phyloP scores from a whole-genome alignment of 2,888 invertebrate genomes.

The Gymnoscelis rufifasciata region DNA sequence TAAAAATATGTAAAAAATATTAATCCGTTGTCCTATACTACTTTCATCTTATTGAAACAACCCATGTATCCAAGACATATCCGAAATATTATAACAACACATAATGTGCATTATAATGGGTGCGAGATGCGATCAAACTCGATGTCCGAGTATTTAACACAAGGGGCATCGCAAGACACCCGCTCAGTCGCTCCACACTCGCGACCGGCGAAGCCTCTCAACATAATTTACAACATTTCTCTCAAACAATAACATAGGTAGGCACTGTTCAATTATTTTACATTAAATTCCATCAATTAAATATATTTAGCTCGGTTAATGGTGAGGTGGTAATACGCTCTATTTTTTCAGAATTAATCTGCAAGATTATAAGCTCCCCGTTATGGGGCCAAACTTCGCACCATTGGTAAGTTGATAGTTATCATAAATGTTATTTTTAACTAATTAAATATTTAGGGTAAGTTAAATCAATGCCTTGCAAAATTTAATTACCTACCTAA shows the following conservation, averaged over 20 bases:
- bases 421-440: background rate
- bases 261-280: slow-evolving; percentile 11
- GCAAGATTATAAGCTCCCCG: slow-evolving; percentile 48
- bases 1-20: too few species aligned
- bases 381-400: slow-evolving; percentile 58
- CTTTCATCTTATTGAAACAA: background rate
- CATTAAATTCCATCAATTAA: too few species aligned
- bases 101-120: slow-evolving; percentile 52
- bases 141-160: slow-evolving; percentile 73
- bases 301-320: too few species aligned
- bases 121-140: slow-evolving; percentile 58
- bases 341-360: slow-evolving; percentile 41
- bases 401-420: slow-evolving; percentile 54
- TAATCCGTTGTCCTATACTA: too few species aligned
- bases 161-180: slow-evolving; percentile 56
- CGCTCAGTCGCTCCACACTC: slow-evolving; percentile 62
- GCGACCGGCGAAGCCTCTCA: slow-evolving; percentile 51
- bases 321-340: slow-evolving; percentile 13
- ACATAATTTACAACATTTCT: slow-evolving; percentile 30
- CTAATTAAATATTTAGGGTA: too few species aligned
- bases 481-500: too few species aligned
- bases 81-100: slow-evolving; percentile 45
- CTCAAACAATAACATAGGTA: slow-evolving; percentile 31
- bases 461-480: too few species aligned
- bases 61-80: background rate